phyloP scores from a whole-genome alignment of 2,888 invertebrate species.

The Ormia ochracea region DNA sequence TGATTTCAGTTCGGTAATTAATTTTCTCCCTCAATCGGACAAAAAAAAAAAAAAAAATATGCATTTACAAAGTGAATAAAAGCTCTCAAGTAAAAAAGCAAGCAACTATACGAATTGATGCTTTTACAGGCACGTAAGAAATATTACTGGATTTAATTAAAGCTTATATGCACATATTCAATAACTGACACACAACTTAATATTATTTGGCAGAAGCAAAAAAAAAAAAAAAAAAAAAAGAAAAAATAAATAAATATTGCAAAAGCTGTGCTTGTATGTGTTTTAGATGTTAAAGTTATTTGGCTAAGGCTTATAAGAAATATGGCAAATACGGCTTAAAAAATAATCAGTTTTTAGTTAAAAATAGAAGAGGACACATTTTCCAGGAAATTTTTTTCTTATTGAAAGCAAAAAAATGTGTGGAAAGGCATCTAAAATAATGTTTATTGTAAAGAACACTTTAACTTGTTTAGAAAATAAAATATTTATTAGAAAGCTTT shows the following conservation, averaged over 20 bases:
- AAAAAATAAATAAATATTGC: not conserved
- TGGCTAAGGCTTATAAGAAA: not conserved
- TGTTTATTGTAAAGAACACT: not conserved
- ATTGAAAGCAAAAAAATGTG: not conserved
- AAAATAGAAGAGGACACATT: constrained; percentile 39
- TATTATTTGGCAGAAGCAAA: constrained; percentile 42
- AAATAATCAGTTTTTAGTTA: not conserved
- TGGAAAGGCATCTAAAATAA: not conserved
- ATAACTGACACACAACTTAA: constrained; percentile 47
- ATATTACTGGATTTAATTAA: constrained; percentile 53
- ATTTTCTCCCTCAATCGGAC: constrained; percentile 54
- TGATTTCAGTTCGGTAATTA: constrained; percentile 40
- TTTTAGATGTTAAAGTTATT: not conserved
- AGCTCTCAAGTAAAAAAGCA: not conserved
- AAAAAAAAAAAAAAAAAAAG: not conserved
- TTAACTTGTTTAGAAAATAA: no score
- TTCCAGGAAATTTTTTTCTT: constrained; percentile 7
- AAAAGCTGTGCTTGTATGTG: not conserved
- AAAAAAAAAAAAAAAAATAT: not conserved
- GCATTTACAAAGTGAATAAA: not conserved
- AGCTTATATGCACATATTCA: constrained; percentile 38
- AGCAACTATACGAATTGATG: no score
- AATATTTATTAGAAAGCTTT: not conserved
- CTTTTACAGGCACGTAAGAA: no score
- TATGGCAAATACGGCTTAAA: not conserved